Evolutionary conservation across 2,797 vertebrate genomes (phyloP), one percentile per base, ranked within the genome.

Genomic region (Aselliscus stoliczkanus): DNA sequence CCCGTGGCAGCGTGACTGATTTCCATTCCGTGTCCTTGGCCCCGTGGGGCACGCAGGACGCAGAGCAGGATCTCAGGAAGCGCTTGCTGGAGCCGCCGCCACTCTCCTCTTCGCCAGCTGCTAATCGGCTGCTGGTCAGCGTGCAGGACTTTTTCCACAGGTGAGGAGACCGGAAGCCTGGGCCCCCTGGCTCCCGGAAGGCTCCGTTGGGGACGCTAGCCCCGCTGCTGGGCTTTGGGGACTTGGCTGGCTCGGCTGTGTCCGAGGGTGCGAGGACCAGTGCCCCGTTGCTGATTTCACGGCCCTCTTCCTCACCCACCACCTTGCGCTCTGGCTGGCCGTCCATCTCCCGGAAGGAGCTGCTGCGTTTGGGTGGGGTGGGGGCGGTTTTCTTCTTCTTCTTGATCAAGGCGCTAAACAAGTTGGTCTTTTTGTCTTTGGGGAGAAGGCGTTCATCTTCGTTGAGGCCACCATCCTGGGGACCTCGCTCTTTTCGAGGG

Each of bases 381-480:
- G 99, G 99, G 0, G 99, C 99, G 0, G 99, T 99, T 95, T 99
- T 99, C 96, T 99, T 99, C 98, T 99, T 99, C 98, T 99, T 99
- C 98, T 99, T 99, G 97, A 99, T 99, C 95, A 99, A 99, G 96
- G 99, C 99, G 4, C 99, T 99, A 93, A 99, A 99, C 86, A 99
- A 98, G 94, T 99, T 99, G 97, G 99, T 98, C 73, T 99, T 99
- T 90, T 99, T 99, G 98, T 99, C 99, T 97, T 98, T 99, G 1
- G 99, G 98, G 52, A 99, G 98, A 83, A 99, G 98, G 23, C 99
- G 99, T 37, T 99, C 99, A 0, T 99, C 99, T 95, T 99, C 99
- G 0, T 99, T 99, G 52, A 99, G 96, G 95, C 98, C 97, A 83
- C 98, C 97, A 34, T 99, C 99, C 23, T 98, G 97, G 50, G 98